Evolutionary conservation across 2,113 vertebrate species (phyloP), one percentile per base, ranked within the genome.

Genomic region (Lathamus discolor): DNA sequence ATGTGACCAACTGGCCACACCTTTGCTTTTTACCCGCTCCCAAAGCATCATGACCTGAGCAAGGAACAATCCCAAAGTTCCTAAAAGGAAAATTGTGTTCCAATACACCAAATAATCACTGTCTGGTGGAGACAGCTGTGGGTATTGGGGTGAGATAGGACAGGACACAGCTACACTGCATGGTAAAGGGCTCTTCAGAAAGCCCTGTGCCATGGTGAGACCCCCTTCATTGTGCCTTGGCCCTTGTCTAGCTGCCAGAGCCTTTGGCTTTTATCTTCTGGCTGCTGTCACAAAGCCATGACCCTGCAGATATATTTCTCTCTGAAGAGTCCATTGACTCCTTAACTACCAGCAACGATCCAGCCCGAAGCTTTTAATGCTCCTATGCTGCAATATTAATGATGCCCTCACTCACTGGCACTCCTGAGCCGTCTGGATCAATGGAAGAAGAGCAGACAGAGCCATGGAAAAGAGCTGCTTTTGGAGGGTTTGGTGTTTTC

Each of bases 321-420:
- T 91, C 73, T 68, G n/a, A 64, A 89, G 44, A 86, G 8, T 6
- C 24, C 20, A 24, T 22, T 0, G 0, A 35, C 10, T 73, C 48
- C 52, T 67, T 35, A 67, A 27, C 51, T 64, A 70, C 19, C 12
- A 78, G 66, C 44, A 76, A 37, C 0, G 1, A 86, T 66, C 73
- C 62, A 82, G 48, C 70, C 29, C 35, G 27, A 43, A 35, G 37
- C 13, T 85, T 70, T 66, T 61, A 66, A 7, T 83, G 73, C 46
- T 69, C 52, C 29, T 52, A 41, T 24, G 52, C 23, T 93, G 44
- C 94, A 94, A 94, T 89, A 96, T 95, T 94, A 91, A 91, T 66
- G 48, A 91, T 23, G 37, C 28, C 17, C 78, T 79, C 37, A 73
- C 64, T 86, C 74, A 68, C 62, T 88, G 48, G 35, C 75, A 59